These are phyloP conservation scores for Oenanthe melanoleuca DNA, from an alignment of 2,113 vertebrate species.

Conservation along the genomic window DNA sequence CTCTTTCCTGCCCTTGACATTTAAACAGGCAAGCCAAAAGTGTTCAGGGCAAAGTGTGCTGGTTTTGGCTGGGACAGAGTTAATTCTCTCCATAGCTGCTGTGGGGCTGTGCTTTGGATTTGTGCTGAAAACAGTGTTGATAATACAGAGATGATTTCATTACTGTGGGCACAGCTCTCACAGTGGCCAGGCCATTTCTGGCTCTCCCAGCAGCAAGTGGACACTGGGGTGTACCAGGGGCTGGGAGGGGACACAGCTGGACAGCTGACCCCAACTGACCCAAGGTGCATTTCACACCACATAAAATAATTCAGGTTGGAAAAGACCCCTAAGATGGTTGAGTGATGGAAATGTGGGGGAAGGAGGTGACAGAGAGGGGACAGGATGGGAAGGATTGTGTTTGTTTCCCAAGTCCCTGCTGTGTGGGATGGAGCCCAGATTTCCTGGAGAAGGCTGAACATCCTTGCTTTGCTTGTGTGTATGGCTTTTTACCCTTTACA, in stretches of 20 bases:
- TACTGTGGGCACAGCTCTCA: not conserved
- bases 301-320: not conserved
- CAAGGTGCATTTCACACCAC: not conserved
- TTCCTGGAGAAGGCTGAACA: not conserved
- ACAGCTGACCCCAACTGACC: not conserved
- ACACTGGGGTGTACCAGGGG: too few species aligned
- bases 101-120: not conserved
- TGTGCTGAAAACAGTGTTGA: not conserved
- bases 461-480: not conserved
- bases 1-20: not conserved
- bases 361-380: not conserved
- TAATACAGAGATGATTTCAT: not conserved
- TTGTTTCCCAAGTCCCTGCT: not conserved
- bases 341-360: not conserved
- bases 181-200: not conserved
- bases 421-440: not conserved
- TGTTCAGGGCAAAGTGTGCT: not conserved
- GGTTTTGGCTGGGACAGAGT: not conserved
- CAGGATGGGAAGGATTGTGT: too few species aligned
- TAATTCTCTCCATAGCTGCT: not conserved
- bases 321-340: not conserved
- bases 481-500: not conserved
- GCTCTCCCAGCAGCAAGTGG: not conserved
- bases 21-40: not conserved
- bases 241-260: not conserved